Percentiles rank a stretch among this genome's conserved stretches.
These are phyloP conservation scores for Drosophila atripex DNA, from an alignment of 2,888 invertebrate genomes.

Conservation along the genomic window DNA sequence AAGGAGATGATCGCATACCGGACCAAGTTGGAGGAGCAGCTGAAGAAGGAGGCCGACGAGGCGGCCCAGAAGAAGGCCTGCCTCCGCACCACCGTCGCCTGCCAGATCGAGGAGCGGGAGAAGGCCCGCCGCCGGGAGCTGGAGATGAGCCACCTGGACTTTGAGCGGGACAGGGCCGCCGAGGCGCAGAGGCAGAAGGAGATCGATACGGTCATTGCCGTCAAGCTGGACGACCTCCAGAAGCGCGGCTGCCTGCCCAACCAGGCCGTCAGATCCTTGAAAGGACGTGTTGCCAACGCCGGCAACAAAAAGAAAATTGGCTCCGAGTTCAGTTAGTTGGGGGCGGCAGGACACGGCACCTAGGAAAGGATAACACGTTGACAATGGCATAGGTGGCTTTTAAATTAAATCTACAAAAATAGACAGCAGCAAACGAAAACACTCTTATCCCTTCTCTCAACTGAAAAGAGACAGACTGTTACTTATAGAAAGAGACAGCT, in stretches of 20 bases:
- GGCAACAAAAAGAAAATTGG: constrained; percentile 33
- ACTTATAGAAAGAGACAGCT: not conserved
- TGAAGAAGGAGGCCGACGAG: constrained; percentile 42
- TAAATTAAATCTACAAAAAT: not conserved
- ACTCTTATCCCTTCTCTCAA: not conserved
- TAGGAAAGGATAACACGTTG: constrained; percentile 1
- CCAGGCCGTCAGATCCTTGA: constrained; percentile 40
- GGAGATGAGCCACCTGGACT: constrained; percentile 50
- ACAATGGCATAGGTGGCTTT: constrained; percentile 35
- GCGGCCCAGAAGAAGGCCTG: constrained; percentile 34
- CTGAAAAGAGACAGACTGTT: not conserved
- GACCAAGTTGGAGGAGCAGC: constrained; percentile 34
- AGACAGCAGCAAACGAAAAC: not conserved
- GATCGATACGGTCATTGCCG: constrained; percentile 66
- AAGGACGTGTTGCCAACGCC: constrained; percentile 51
- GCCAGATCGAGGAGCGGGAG: constrained; percentile 66
- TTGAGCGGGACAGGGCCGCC: constrained; percentile 5
- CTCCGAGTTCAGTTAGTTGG: constrained; percentile 16
- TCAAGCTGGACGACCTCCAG: constrained; percentile 60
- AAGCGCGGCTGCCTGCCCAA: constrained; percentile 55
- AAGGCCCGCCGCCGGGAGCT: constrained; percentile 51
- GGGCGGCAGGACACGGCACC: not conserved
- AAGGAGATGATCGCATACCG: constrained; percentile 46
- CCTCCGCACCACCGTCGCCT: constrained; percentile 52
- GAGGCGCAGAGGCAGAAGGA: constrained; percentile 58